Base-by-base conservation (phyloP, 2,113 vertebrate species). In the Aegotheles bennettii region DNA sequence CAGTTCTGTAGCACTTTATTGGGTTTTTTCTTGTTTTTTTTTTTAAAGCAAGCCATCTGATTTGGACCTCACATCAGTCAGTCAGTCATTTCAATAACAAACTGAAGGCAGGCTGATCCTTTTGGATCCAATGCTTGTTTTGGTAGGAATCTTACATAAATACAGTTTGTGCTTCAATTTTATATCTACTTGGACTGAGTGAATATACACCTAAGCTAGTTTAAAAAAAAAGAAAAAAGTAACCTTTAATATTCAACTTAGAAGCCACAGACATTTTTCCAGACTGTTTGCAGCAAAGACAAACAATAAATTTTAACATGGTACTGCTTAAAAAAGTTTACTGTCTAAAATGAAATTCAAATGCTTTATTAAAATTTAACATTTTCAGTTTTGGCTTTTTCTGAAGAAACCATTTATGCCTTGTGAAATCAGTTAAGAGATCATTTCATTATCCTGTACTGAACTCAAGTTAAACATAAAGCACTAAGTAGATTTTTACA, bases 121-220 rank as follows among this genome's bases (percentile, higher is more conserved):
- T 90, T 93, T 75, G 90, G 70, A 97, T 93, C 61, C 93, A 91
- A 77, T 91, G 92, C 63, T 70, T 87, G 48, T 90, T 97, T 95
- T 78, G 92, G 92, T 95, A 95, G 80, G 65, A 96, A 96, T 79
- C 87, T 59, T 77, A 98, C 85, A 96, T 97, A 96, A 98, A 97
- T 89, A 98, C 84, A 97, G 60, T 93, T 95, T 95, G 94, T 97
- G 90, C 81, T 98, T 95, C 94, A 87, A 94, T 96, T 97, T 88
- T 88, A 65, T 74, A 96, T 75, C 95, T 97, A 95, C 90, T 77
- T 97, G 94, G 97, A 97, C 97, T 97, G 95, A 97, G 92, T 97
- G 96, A 97, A 96, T 91, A 96, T 68, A 94, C 90, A 97, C 74
- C 87, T 97, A 96, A 95, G 82, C 95, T 97, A 97, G 84, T 95